These are phyloP conservation scores for Drosophila paranaensis DNA, from an alignment of 2,888 invertebrate species.

Conservation along the genomic window DNA sequence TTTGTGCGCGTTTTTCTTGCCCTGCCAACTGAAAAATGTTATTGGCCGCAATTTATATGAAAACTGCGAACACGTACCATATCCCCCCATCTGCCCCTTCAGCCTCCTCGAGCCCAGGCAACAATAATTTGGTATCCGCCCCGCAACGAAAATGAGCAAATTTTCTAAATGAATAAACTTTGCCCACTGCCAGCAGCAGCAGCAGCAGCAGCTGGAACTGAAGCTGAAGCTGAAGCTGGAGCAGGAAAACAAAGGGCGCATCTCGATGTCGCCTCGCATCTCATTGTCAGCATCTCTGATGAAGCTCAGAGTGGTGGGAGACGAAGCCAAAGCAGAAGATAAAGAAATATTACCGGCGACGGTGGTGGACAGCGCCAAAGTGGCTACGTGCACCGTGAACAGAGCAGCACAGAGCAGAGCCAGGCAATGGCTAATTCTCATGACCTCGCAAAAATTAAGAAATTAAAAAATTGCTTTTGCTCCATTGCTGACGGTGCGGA, in stretches of 20 bases:
- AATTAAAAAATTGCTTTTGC: slow-evolving; percentile 79
- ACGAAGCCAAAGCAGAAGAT: slow-evolving; percentile 44
- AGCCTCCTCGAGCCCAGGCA: slow-evolving; percentile 23
- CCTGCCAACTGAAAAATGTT: slow-evolving; percentile 78
- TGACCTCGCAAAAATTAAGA: slow-evolving; percentile 82
- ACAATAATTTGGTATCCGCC: slow-evolving; percentile 66
- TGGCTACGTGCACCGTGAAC: slow-evolving; percentile 55
- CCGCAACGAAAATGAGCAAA: slow-evolving; percentile 74
- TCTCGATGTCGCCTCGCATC: slow-evolving; percentile 63
- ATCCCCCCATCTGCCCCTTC: slow-evolving; percentile 31
- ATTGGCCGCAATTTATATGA: slow-evolving; percentile 82
- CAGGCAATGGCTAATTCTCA: slow-evolving; percentile 64
- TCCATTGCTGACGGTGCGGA: slow-evolving; percentile 72
- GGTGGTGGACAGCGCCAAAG: slow-evolving; percentile 59
- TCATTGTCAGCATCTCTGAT: slow-evolving; percentile 56
- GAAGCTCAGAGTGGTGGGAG: slow-evolving; percentile 22
- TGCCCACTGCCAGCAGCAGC: slow-evolving; percentile 48
- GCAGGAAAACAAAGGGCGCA: slow-evolving; percentile 59
- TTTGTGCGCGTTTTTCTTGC: slow-evolving; percentile 73
- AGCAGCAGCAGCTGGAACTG: too few relatives aligned
- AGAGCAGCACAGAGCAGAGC: slow-evolving; percentile 2
- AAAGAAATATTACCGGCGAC: slow-evolving; percentile 74
- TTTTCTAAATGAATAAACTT: slow-evolving; percentile 83
- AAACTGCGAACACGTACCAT: slow-evolving; percentile 75
- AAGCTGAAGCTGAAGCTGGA: too few relatives aligned